A percentile compares a stretch with the other conserved stretches of the same genome.
phyloP scores from a whole-genome alignment of 2,888 invertebrate species.

The Meloe dianella region DNA sequence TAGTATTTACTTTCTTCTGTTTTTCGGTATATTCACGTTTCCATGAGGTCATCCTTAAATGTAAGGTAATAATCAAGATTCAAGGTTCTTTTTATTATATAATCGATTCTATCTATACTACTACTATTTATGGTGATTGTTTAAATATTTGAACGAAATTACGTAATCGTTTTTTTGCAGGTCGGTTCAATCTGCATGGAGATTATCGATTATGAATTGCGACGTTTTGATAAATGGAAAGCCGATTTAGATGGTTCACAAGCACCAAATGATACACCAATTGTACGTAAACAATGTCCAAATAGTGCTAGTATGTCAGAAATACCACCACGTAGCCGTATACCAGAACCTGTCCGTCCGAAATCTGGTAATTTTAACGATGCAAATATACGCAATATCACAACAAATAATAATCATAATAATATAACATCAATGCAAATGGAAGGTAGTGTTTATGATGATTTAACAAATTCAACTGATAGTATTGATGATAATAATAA shows the following conservation, averaged over 20 bases:
- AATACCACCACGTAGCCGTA: slow-evolving; percentile 68
- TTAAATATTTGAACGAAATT: slow-evolving; percentile 23
- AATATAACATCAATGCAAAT: slow-evolving; percentile 54
- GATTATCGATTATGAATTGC: slow-evolving; percentile 92
- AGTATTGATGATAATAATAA: slow-evolving; percentile 55
- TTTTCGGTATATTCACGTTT: slow-evolving; percentile 96
- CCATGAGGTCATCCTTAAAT: slow-evolving; percentile 92
- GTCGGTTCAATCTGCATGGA: slow-evolving; percentile 97
- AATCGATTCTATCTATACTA: no score
- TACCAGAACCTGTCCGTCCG: slow-evolving; percentile 77
- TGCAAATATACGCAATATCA: slow-evolving; percentile 62
- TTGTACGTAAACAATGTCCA: slow-evolving; percentile 52
- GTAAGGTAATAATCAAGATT: slow-evolving; percentile 74
- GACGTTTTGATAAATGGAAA: slow-evolving; percentile 92
- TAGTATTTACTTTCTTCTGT: slow-evolving; percentile 96
- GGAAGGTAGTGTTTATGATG: slow-evolving; percentile 74
- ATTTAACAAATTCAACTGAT: slow-evolving; percentile 57
- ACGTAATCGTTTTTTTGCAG: slow-evolving; percentile 54
- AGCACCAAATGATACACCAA: slow-evolving; percentile 56
- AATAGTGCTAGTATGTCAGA: slow-evolving; percentile 64
- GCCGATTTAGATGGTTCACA: slow-evolving; percentile 70
- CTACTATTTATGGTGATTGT: no score
- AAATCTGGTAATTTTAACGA: slow-evolving; percentile 73
- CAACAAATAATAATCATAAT: slow-evolving; percentile 61
- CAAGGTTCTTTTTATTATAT: slow-evolving; percentile 10